Conservation (phyloP, 1,140 invertebrate species). For the Drosophila oshimai region DNA sequence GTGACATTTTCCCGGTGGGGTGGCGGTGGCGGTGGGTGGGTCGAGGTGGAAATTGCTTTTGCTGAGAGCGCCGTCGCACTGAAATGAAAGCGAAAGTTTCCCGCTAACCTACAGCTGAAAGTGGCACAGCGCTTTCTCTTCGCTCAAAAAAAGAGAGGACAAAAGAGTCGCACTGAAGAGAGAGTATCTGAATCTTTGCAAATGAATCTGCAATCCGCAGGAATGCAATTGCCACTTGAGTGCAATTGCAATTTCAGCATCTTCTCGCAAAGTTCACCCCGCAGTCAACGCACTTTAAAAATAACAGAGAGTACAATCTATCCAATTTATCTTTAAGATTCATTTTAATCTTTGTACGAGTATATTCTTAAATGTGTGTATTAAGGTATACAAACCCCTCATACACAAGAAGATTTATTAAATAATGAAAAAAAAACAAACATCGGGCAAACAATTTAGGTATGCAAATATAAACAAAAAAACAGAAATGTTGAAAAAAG, state of each 20-base stretch:
- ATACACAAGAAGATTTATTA: conserved; percentile 12
- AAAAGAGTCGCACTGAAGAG: background rate
- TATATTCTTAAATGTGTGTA: background rate
- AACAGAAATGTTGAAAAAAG: conserved; percentile 45
- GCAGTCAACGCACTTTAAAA: conserved; percentile 51
- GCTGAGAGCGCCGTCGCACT: conserved; percentile 49
- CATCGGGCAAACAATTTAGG: conserved; percentile 8
- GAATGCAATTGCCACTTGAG: background rate
- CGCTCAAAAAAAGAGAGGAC: background rate
- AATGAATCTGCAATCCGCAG: background rate
- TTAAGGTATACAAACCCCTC: background rate
- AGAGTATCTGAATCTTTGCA: background rate
- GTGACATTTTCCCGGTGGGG: background rate
- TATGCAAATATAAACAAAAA: conserved; percentile 54
- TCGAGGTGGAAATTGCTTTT: conserved; percentile 16
- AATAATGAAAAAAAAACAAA: conserved; percentile 34
- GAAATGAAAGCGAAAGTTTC: conserved; percentile 65
- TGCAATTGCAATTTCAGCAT: conserved; percentile 19
- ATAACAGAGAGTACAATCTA: conserved; percentile 13
- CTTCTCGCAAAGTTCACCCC: background rate
- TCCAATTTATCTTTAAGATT: background rate
- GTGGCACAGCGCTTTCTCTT: conserved; percentile 22
- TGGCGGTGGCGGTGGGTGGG: background rate
- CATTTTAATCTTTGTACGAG: background rate
- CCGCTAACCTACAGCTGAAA: conserved; percentile 51